phyloP scores from a whole-genome alignment of 2,797 vertebrate genomes.

The Coccyzus lansbergi region DNA sequence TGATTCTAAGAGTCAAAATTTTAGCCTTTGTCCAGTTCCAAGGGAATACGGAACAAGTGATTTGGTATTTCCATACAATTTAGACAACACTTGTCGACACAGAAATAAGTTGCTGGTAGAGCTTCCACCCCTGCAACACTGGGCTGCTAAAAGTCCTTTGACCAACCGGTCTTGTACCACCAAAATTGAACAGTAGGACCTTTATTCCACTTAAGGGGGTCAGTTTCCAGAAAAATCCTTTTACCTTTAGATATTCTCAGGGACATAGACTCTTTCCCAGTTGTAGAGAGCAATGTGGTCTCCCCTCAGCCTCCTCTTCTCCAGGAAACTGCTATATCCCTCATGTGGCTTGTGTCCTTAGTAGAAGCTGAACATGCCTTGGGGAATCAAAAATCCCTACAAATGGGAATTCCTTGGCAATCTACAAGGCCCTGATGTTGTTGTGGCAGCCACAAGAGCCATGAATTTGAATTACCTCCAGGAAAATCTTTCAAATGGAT shows the following conservation, averaged over 20 bases:
- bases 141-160: not conserved
- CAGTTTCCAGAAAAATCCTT: not conserved
- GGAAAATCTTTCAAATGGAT: constrained; percentile 56
- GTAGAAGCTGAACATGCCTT: not conserved
- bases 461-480: constrained; percentile 19
- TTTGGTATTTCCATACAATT: not conserved
- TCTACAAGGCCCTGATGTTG: constrained; percentile 9
- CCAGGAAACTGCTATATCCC: constrained; percentile 1
- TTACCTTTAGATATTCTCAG: not conserved
- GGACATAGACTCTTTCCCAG: not conserved
- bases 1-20: not conserved
- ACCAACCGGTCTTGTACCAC: not conserved
- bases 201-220: not conserved
- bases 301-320: too few relatives aligned
- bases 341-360: constrained; percentile 2
- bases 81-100: not conserved
- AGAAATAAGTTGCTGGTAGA: not conserved
- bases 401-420: constrained; percentile 46
- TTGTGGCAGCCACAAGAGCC: constrained; percentile 12
- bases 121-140: not conserved
- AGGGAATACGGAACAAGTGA: not conserved
- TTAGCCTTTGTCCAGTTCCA: not conserved
- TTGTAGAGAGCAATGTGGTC: not conserved
- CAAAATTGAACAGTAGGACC: not conserved
- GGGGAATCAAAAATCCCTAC: constrained; percentile 30